These are phyloP conservation scores for Bedellia somnulentella DNA, from an alignment of 2,888 invertebrate genomes.

Conservation along the genomic window DNA sequence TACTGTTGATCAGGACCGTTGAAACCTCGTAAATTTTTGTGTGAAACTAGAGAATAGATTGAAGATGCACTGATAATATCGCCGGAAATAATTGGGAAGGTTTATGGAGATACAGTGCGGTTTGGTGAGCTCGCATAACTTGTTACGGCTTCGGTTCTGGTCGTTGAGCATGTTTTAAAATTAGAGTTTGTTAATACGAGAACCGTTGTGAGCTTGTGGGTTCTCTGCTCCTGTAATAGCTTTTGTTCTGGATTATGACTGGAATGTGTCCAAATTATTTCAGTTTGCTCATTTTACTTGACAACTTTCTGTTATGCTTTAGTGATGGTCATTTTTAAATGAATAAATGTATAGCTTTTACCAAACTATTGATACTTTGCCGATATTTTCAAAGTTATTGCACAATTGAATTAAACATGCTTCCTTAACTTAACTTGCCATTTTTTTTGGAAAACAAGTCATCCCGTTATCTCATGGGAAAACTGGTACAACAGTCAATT, in stretches of 20 bases:
- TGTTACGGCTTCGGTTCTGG: constrained; percentile 23
- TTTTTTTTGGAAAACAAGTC: no score
- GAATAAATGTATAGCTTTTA: no score
- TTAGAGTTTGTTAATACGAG: constrained; percentile 20
- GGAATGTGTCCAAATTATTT: constrained; percentile 7
- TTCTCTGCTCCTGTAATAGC: constrained; percentile 21
- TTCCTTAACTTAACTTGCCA: no score
- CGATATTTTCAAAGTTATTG: no score
- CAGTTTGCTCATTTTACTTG: no score
- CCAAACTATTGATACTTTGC: no score
- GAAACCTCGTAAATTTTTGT: constrained; percentile 44
- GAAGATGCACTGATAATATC: constrained; percentile 42
- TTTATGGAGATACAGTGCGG: constrained; percentile 26
- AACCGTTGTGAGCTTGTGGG: constrained; percentile 18
- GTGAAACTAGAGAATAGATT: constrained; percentile 46
- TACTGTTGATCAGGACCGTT: constrained; percentile 40
- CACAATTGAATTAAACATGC: no score
- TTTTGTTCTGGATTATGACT: constrained; percentile 17
- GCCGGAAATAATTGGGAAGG: constrained; percentile 42
- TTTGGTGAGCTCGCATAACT: constrained; percentile 15
- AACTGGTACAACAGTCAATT: no score
- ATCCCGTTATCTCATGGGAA: no score
- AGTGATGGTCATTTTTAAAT: no score
- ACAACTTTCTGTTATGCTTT: no score
- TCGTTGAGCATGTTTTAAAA: constrained; percentile 27